Base-by-base conservation (phyloP, 1,140 invertebrate species). In the Hormaphis cornu region DNA sequence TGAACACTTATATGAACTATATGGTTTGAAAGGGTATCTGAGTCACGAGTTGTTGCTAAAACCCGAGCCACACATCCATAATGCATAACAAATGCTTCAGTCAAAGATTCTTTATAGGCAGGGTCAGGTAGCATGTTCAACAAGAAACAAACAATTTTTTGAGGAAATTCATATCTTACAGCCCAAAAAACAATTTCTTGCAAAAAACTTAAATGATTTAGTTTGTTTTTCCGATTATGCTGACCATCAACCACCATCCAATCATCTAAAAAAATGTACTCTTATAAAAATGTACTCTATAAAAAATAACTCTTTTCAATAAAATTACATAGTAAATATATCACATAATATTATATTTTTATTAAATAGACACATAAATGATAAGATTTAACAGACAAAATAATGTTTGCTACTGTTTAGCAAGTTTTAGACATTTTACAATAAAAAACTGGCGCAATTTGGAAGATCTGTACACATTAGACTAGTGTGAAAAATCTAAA, bases 101-200 rank as follows among this genome's bases (percentile, higher is more conserved):
- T 96, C 73, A 97, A 87, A 71, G 90, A 63, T 75, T 90, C 89
- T 83, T 98, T 98, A 78, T 97, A 98, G 75, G 91, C 86, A 61
- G 89, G 87, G 82, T 98, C 93, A 3, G 95, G 94, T 69, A 98
- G 80, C 86, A 98, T 92, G 78, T 97, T 96, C 14, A 98, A 82
- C n/a, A 98, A 79, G 52, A 97, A 85, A 76, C 94, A 97, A 12
- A 97, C 93, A 40, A 98, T 83, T 75, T 95, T 96, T 79, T 97
- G 92, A 3, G 95, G 95, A 81, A 98, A 98, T 80, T 98, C 94
- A 80, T 91, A 96, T 76, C 92, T 92, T 26, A 97, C 92, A 20
- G 92, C 96, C 95, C 95, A 98, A 81, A 98, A 98, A 72, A 98
- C 90, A 63, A 98, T 84, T 81, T 98, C 95, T 78, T 97, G 94